These are phyloP conservation scores for Perodicticus potto DNA, from an alignment of 2,797 vertebrate species.

Conservation along the genomic window DNA sequence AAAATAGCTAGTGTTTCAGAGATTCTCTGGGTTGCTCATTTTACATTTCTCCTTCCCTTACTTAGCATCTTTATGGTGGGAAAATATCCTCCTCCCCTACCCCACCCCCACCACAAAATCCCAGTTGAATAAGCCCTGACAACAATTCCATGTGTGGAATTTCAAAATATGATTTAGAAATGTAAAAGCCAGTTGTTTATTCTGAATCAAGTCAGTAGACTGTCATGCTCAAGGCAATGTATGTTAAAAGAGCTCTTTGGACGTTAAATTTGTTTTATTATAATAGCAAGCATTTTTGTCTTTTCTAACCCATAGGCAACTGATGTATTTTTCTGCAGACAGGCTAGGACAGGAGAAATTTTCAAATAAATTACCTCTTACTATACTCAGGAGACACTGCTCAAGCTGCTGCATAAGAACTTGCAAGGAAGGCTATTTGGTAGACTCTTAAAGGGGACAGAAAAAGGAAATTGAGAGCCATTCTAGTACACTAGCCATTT, in stretches of 20 bases:
- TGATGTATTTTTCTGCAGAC: constrained; percentile 58
- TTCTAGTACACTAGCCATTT: constrained; percentile 22
- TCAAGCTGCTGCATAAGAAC: background rate
- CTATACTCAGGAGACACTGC: constrained; percentile 51
- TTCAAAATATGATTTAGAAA: constrained; percentile 72
- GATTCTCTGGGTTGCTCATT: background rate
- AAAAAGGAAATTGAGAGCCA: constrained; percentile 22
- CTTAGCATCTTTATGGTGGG: constrained; percentile 2
- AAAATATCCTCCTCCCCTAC: background rate
- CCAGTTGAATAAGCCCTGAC: constrained; percentile 24
- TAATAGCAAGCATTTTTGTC: constrained; percentile 67
- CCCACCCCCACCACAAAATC: background rate
- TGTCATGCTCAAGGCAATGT: constrained; percentile 56
- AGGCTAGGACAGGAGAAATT: constrained; percentile 49
- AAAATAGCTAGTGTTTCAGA: constrained; percentile 43
- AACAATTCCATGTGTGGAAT: constrained; percentile 19
- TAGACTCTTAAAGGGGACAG: constrained; percentile 5
- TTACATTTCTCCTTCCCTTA: constrained; percentile 32
- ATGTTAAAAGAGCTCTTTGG: constrained; percentile 65
- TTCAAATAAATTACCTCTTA: constrained; percentile 64
- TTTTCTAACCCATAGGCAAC: constrained; percentile 59
- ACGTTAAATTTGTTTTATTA: constrained; percentile 73
- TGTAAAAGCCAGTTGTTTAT: constrained; percentile 63
- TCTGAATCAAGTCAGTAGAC: constrained; percentile 70
- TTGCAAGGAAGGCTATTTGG: constrained; percentile 18